A percentile compares a stretch with the other conserved stretches of the same genome.
These are phyloP conservation scores for Dicranocentrus wangi DNA, from an alignment of 2,888 invertebrate genomes.

Conservation along the genomic window DNA sequence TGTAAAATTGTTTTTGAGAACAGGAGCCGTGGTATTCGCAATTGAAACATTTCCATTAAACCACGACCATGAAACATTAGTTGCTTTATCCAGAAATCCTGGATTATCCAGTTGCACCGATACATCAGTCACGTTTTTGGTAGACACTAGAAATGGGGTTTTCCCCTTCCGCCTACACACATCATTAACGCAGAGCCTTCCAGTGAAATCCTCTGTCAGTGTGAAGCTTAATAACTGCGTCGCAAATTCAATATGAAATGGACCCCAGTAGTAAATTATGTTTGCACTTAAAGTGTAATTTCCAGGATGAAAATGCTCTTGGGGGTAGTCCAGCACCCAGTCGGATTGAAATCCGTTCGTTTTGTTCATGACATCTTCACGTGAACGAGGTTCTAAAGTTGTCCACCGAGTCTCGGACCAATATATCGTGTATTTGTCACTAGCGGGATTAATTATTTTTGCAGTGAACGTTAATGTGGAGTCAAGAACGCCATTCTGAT, in stretches of 20 bases:
- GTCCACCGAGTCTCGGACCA: slow-evolving; percentile 62
- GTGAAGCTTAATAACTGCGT: slow-evolving; percentile 46
- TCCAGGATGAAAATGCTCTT: slow-evolving; percentile 46
- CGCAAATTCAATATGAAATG: slow-evolving; percentile 48
- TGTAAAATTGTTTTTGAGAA: slow-evolving; percentile 67
- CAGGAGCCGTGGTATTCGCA: slow-evolving; percentile 62
- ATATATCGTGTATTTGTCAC: slow-evolving; percentile 54
- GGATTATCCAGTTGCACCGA: slow-evolving; percentile 65
- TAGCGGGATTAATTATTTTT: slow-evolving; percentile 76
- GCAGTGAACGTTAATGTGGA: slow-evolving; percentile 83
- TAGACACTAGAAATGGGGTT: slow-evolving; percentile 59
- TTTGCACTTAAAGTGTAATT: slow-evolving; percentile 60
- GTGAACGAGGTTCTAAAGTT: background rate
- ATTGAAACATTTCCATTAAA: slow-evolving; percentile 49
- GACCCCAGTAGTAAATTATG: slow-evolving; percentile 53
- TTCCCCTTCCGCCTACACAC: slow-evolving; percentile 41
- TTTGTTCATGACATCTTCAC: slow-evolving; percentile 37
- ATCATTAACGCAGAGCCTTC: slow-evolving; percentile 64
- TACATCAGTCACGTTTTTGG: slow-evolving; percentile 65
- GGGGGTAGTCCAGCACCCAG: slow-evolving; percentile 64
- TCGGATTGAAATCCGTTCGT: slow-evolving; percentile 63
- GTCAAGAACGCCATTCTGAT: slow-evolving; percentile 84
- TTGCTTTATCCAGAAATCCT: slow-evolving; percentile 50
- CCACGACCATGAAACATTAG: slow-evolving; percentile 68
- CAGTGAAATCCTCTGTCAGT: slow-evolving; percentile 64